These are phyloP conservation scores for Mastigias papua DNA, from an alignment of 30 jellyfish, hydroid and myxozoan species.

Conservation along the genomic window DNA sequence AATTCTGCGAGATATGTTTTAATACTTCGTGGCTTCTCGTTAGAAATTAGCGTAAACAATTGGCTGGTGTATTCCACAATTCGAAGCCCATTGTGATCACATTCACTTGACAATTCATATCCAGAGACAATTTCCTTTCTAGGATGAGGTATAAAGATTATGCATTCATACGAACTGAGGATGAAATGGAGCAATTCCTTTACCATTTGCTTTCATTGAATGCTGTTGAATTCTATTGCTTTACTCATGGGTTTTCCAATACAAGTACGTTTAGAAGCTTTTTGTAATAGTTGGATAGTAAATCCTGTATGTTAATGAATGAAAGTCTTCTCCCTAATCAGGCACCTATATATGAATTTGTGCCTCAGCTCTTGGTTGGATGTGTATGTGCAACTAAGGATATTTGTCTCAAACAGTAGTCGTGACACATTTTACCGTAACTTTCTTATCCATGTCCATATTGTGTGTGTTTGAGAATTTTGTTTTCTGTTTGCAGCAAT, in stretches of 20 bases:
- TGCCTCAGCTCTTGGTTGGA: not conserved
- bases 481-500: conserved; percentile 52
- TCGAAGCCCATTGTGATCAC: too few relatives aligned
- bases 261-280: conserved; percentile 71
- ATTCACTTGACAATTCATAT: not conserved
- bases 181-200: conserved; percentile 94
- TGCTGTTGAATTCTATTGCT: conserved; percentile 95
- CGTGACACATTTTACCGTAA: not conserved
- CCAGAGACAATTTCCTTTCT: not conserved
- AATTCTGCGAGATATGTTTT: too few relatives aligned
- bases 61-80: too few relatives aligned
- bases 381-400: not conserved
- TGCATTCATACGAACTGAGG: conserved; percentile 94
- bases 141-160: conserved; percentile 92
- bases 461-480: too few relatives aligned
- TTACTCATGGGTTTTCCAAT: conserved; percentile 85
- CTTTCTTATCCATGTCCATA: too few relatives aligned
- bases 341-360: not conserved
- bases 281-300: too few relatives aligned
- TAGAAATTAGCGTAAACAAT: too few relatives aligned
- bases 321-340: not conserved
- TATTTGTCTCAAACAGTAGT: not conserved
- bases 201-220: conserved; percentile 88
- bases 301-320: not conserved
- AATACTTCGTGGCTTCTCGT: too few relatives aligned